Conservation (phyloP, 53 echinoderm and acorn worm genomes). For the Luidia sarsii region DNA sequence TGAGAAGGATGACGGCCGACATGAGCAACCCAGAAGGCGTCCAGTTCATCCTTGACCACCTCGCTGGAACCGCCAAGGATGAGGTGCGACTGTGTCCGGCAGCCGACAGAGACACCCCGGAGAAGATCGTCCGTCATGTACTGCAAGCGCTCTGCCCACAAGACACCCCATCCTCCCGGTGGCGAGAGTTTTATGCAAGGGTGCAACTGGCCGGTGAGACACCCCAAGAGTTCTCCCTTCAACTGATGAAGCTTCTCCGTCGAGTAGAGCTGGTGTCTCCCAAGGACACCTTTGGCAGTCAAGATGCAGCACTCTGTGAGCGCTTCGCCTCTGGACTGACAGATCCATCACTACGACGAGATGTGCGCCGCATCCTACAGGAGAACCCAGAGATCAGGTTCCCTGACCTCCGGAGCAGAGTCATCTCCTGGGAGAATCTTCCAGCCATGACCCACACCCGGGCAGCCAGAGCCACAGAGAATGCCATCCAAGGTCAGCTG, state of each 20-base stretch:
- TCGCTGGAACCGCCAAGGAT: neutral
- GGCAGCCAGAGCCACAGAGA: neutral
- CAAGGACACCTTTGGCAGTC: neutral
- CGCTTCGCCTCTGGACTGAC: neutral
- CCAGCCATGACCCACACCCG: neutral
- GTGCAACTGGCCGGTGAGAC: neutral
- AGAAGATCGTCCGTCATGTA: neutral
- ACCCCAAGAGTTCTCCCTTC: neutral
- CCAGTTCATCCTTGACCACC: neutral
- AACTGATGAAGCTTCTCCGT: neutral
- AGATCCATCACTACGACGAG: constrained; percentile 3
- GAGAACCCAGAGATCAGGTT: neutral
- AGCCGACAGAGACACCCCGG: neutral
- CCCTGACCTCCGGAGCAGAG: neutral
- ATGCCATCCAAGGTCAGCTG: neutral
- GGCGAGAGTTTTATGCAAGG: neutral
- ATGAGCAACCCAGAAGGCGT: neutral
- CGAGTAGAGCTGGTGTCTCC: neutral
- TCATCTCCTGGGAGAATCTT: neutral
- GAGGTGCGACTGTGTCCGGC: neutral
- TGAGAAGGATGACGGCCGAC: neutral
- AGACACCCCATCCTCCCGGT: neutral
- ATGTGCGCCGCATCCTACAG: neutral
- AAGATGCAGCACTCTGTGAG: neutral
- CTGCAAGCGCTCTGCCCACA: neutral